Evolutionary conservation across 2,113 vertebrate genomes (phyloP), one percentile per base, ranked within the genome.

Genomic region (Elephas maximus): DNA sequence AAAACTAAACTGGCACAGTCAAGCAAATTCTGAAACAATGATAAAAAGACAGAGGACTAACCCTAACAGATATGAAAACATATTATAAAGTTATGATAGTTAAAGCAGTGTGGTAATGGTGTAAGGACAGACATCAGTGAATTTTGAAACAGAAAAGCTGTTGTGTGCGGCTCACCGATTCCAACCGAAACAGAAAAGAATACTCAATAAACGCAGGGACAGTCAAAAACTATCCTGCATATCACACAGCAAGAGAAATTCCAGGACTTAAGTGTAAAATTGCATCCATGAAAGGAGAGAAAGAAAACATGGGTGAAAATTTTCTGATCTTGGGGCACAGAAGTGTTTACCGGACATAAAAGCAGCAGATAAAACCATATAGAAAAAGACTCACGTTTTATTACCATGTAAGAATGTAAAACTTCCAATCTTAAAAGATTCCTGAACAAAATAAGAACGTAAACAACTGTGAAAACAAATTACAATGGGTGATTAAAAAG

Each of bases 361-460:
- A 88, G 9, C 44, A 82, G 65, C 44, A 78, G 8, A 77, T 37
- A 24, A 67, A 88, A 82, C 85, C 3, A 30, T 71, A 37, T 71
- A 81, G 51, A 23, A 57, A 81, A 90, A 90, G 93, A 57, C 6
- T 41, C 30, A 37, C 41, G 1, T 76, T 57, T 48, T 65, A 10
- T 76, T 62, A 73, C 8, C 48, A 1, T 69, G n/a, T 71, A 81
- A 24, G 26, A 63, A 67, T 78, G 44, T 20, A 73, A 92, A 81
- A 71, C 63, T 87, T 89, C 33, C 48, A 77, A 76, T 63, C 15
- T 91, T 53, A 95, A 71, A 87, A 96, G 87, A 82, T 76, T 71
- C 15, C 7, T 85, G 1, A 92, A 81, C 30, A 73, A 57, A 90
- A 63, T 26, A 24, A 77, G 51, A 96, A 94, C 24, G 1, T 5